Base-by-base conservation (phyloP, 2,888 invertebrate genomes). In the Sminthurides aquaticus region DNA sequence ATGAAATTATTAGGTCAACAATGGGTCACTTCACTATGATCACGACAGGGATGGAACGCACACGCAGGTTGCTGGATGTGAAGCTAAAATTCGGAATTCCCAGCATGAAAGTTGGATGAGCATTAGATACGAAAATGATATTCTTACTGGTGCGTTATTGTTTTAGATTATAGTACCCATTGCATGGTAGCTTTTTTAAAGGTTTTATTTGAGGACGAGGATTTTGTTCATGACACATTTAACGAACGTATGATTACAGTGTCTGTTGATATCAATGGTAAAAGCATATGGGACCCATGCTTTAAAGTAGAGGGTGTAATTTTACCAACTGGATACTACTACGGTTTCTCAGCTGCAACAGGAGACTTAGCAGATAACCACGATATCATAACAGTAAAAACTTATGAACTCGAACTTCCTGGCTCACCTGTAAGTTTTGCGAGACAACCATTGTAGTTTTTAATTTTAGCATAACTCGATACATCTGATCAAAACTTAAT, bases 11-110 rank as follows among this genome's bases (percentile, higher is more conserved):
- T 52, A 74, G 74, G 67, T 99, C 1, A 97, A 94, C 80, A 98
- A 99, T 80, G 99, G 99, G 20, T 84, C 89, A 1, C 82, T 93
- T 68, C 88, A 89, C 78, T 99, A 99, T 79, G 99, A 99, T 80
- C 99, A 99, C 79, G 99, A 99, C 78, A 82, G 91, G 55, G 99
- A 99, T 81, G 99, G 99, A 57, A 98, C 98, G 0, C 96, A 96
- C 79, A 98, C 98, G 0, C 93, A 97, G 80, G 79, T 99, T 18
- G 89, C 95, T 20, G 99, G 99, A 27, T 99, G 99, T 80, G 95
- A 97, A 79, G 91, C 92, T 8, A 92, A 94, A 77, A 91, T 99
- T 79, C 84, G 99, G 62, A 97, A 97, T 58, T 78, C 86, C 60
- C 88, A 92, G 67, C 86, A 90, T 75, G 96, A 98, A 76, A 93